phyloP scores from a whole-genome alignment of 2,888 invertebrate genomes.

The Spialia ferax region DNA sequence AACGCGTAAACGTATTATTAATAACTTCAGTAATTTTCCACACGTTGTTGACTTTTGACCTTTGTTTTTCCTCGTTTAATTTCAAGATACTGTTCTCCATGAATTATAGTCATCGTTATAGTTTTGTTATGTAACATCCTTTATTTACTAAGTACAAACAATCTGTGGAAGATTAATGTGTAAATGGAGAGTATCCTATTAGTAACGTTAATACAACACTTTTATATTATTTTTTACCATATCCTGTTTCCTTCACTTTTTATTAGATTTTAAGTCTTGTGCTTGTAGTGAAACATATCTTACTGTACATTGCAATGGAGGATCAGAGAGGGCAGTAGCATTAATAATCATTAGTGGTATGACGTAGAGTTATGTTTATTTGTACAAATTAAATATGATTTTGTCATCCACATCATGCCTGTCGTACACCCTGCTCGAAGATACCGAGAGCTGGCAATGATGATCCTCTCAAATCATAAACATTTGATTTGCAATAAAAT shows the following conservation, averaged over 20 bases:
- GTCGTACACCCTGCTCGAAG: constrained; percentile 67
- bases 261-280: constrained; percentile 63
- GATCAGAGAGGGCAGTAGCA: constrained; percentile 73
- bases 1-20: constrained; percentile 61
- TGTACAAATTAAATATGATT: constrained; percentile 60
- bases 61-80: not conserved
- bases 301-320: constrained; percentile 67
- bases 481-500: constrained; percentile 67
- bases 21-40: constrained; percentile 57
- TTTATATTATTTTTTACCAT: constrained; percentile 44
- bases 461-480: constrained; percentile 74
- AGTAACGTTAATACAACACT: constrained; percentile 50
- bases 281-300: constrained; percentile 75
- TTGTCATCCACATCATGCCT: constrained; percentile 70
- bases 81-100: not conserved
- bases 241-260: constrained; percentile 75
- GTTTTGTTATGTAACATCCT: not conserved
- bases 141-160: constrained; percentile 46
- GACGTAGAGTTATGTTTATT: constrained; percentile 71
- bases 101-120: not conserved
- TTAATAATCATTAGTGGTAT: constrained; percentile 70
- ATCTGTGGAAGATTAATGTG: constrained; percentile 66
- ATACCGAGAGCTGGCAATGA: constrained; percentile 66
- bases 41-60: constrained; percentile 55
- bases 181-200: constrained; percentile 75